Evolutionary conservation across 2,113 vertebrate species (phyloP).

Genomic region (Phylloscopus whistleri): DNA sequence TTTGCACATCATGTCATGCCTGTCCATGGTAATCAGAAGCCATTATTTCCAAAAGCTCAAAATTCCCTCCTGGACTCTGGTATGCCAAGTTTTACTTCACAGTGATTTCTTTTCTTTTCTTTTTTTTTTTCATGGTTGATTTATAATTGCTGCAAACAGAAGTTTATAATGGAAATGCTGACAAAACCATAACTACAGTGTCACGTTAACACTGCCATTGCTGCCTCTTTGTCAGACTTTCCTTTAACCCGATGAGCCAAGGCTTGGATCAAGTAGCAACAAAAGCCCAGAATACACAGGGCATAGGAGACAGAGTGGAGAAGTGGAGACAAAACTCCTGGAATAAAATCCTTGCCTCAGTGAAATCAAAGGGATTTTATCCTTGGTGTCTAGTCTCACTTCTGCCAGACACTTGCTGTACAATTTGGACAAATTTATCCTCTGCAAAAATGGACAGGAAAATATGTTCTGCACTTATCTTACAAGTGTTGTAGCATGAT

Average conservation of each 20-base stretch:
- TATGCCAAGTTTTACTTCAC: conserved; percentile 49
- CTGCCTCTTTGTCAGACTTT: not conserved
- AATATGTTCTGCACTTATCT: conserved; percentile 26
- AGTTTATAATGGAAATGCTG: conserved; percentile 42
- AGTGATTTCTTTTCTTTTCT: not conserved
- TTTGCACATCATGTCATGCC: conserved; percentile 59
- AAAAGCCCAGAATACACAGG: not conserved
- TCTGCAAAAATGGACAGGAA: conserved; percentile 42
- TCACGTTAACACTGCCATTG: not conserved
- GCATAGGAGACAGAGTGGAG: not conserved
- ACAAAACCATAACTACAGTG: conserved; percentile 29
- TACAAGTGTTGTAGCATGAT: conserved; percentile 11
- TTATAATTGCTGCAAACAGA: conserved; percentile 46
- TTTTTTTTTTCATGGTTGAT: not conserved
- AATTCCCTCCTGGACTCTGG: conserved; percentile 53
- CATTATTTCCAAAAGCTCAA: conserved; percentile 59
- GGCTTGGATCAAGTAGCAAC: not conserved
- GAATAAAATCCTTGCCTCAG: conserved; percentile 1
- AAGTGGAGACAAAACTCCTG: not conserved
- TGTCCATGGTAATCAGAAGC: conserved; percentile 58
- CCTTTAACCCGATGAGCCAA: conserved; percentile 12
- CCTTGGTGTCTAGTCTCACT: not conserved
- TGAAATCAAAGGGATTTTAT: conserved; percentile 39
- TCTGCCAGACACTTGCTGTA: conserved; percentile 40
- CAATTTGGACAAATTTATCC: conserved; percentile 29